These are phyloP conservation scores for Nomia melanderi DNA, from an alignment of 1,140 invertebrate species.

Conservation along the genomic window DNA sequence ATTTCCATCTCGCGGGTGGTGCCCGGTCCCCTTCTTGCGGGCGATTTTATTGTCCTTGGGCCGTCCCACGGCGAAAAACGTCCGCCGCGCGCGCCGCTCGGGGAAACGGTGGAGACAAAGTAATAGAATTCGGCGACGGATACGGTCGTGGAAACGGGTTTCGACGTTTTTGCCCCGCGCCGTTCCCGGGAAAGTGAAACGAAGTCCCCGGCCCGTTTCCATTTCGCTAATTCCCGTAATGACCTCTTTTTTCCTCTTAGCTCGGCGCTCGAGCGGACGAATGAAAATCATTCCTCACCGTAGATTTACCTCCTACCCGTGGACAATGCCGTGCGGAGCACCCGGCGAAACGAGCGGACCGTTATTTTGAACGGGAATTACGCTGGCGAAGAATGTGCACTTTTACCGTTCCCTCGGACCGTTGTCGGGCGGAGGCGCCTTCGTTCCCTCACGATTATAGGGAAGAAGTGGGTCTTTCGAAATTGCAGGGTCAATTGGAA, in stretches of 20 bases:
- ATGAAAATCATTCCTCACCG: conserved; percentile 16
- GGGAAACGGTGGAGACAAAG: background rate
- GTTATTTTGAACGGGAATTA: background rate
- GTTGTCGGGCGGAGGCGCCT: background rate
- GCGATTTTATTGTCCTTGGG: background rate
- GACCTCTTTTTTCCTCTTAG: conserved; percentile 1
- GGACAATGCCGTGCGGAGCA: background rate
- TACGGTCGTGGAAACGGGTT: background rate
- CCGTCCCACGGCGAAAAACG: no score
- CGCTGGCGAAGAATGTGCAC: background rate
- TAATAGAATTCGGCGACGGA: background rate
- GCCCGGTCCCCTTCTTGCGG: background rate
- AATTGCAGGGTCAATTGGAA: background rate
- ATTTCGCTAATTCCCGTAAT: conserved; percentile 24
- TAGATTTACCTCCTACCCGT: background rate
- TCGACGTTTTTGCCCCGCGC: background rate
- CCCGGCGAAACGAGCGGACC: background rate
- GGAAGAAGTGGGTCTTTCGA: background rate
- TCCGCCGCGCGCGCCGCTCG: no score
- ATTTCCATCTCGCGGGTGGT: background rate
- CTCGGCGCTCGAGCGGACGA: background rate
- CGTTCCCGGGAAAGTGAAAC: conserved; percentile 22
- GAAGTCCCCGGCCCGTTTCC: conserved; percentile 9
- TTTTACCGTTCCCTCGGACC: background rate
- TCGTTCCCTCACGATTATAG: background rate